Evolutionary conservation across 2,888 invertebrate species (phyloP), one percentile per base, ranked within the genome.

Genomic region (Tetranychus piercei): DNA sequence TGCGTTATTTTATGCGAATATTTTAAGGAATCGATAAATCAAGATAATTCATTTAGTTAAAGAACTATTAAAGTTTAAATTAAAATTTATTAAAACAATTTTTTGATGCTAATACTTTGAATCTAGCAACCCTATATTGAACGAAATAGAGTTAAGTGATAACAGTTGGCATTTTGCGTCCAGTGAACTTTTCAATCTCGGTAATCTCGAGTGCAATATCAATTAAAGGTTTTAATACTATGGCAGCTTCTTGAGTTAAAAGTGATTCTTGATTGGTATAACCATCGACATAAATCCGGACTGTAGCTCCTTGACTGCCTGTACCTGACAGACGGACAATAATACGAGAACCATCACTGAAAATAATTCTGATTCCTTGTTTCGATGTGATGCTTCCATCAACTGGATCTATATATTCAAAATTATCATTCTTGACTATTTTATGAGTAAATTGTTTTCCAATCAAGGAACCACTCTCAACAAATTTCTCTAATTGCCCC

Each of bases 291-390:
- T 99, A 99, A 74, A 99, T 82, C 72, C 99, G 87, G 80, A 99
- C 91, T 1, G 99, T 99, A 43, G 99, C 97, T 0, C 99, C 99
- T 66, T 91, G 90, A 81, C 96, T 96, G 78, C 99, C 99, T 0
- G 99, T 99, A 23, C 99, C 99, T 81, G 96, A 96, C 77, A 99
- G 86, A 70, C 99, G 88, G 84, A 91, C 88, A 77, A 99, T 90
- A 78, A 99, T 87, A 72, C 99, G 87, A 0, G 96, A 95, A 1
- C 94, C 95, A 82, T 97, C 95, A 79, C 88, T 89, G 82, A 99
- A 97, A 72, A 96, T 86, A 72, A 99, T 88, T 78, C 97, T 87
- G 34, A 99, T 86, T 74, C 99, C 99, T 90, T 94, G 95, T 81
- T 94, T 93, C 80, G 87, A 89, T 55, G 95, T 88, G 22, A 93